Evolutionary conservation across 2,113 vertebrate genomes (phyloP).

Genomic region (Tympanuchus pallidicinctus): DNA sequence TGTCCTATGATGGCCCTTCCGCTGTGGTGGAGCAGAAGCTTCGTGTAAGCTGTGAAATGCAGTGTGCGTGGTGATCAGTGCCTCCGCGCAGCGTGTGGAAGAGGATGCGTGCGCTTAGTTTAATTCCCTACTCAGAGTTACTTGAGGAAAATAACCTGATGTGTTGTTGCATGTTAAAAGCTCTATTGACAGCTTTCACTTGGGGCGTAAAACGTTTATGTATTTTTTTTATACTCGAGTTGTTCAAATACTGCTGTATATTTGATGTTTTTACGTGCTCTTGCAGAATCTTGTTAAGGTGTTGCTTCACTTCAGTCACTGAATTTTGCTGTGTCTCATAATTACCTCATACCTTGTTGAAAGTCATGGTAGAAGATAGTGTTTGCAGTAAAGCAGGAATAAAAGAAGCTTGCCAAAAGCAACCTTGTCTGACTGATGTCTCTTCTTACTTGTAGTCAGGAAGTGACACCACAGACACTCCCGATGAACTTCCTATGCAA

Average conservation of each 20-base stretch:
- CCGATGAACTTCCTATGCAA: not conserved
- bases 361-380: not conserved
- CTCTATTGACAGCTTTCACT: not conserved
- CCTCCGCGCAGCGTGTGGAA: fast-evolving
- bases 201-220: not conserved
- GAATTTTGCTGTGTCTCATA: not conserved
- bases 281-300: not conserved
- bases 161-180: not conserved
- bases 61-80: fast-evolving
- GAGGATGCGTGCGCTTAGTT: fast-evolving
- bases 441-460: constrained; percentile 28
- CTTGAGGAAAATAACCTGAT: not conserved
- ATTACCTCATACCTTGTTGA: not conserved
- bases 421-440: not conserved
- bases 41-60: fast-evolving
- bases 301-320: not conserved
- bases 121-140: not conserved
- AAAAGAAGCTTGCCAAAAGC: not conserved
- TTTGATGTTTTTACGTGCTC: not conserved
- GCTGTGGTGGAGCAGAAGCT: fast-evolving
- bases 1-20: fast-evolving
- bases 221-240: not conserved
- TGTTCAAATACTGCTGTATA: not conserved
- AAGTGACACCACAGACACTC: not conserved
- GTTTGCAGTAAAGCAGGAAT: not conserved